These are phyloP conservation scores for Menura novaehollandiae DNA, from an alignment of 2,113 vertebrate genomes.

Conservation along the genomic window DNA sequence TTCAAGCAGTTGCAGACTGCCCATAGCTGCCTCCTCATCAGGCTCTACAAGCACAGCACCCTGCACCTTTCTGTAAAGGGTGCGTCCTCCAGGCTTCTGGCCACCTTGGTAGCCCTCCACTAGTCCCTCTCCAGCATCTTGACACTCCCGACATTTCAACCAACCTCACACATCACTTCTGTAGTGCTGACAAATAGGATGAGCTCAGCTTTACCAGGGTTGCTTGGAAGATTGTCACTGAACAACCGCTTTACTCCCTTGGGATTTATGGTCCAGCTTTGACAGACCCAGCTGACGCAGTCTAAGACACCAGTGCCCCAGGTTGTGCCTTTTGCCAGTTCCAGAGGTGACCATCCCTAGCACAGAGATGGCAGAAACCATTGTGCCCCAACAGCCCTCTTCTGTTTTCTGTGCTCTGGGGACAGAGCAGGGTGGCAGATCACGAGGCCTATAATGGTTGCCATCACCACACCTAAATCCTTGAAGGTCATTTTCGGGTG, in stretches of 20 bases:
- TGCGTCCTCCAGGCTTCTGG: background rate
- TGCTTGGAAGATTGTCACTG: background rate
- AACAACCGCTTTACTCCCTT: background rate
- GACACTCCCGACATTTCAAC: background rate
- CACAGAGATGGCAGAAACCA: background rate
- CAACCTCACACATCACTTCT: background rate
- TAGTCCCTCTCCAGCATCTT: background rate
- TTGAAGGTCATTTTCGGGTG: background rate
- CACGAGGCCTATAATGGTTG: background rate
- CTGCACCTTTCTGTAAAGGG: background rate
- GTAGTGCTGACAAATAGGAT: background rate
- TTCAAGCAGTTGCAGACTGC: background rate
- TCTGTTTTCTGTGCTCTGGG: background rate
- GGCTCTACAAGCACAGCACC: background rate
- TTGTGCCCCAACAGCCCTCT: background rate
- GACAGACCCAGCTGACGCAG: background rate
- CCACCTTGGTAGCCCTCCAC: background rate
- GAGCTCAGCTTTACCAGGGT: background rate
- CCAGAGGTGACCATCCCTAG: background rate
- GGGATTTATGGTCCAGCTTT: background rate
- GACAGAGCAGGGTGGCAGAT: background rate
- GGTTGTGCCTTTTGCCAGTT: accelerated
- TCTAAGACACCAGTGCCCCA: background rate
- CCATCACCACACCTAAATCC: background rate
- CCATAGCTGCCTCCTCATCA: background rate